A percentile compares a stretch with the other conserved stretches of the same genome.
Conservation (phyloP, 2,113 vertebrate species). For the Phaethornis superciliosus region DNA sequence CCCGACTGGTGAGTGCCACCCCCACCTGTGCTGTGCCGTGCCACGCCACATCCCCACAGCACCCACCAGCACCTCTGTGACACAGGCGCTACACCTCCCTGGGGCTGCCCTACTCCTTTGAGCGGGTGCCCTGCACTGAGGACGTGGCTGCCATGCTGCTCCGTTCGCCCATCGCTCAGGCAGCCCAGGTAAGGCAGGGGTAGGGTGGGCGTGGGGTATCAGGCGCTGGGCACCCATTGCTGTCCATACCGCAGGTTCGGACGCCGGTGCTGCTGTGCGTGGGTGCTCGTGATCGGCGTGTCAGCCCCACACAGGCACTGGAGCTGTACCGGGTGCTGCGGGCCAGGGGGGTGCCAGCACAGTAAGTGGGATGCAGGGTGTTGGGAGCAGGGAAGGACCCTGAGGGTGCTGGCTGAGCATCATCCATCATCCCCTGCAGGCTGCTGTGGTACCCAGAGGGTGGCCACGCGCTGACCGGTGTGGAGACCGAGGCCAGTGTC, state of each 20-base stretch:
- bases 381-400: neutral
- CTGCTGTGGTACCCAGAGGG: conserved; percentile 84
- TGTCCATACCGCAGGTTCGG: conserved; percentile 67
- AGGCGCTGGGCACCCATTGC: fast-evolving
- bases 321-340: conserved; percentile 84
- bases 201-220: fast-evolving
- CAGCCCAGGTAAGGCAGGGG: conserved; percentile 65
- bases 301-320: conserved; percentile 82
- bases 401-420: neutral
- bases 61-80: neutral
- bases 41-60: fast-evolving
- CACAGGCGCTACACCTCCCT: conserved; percentile 79
- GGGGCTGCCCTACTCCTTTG: conserved; percentile 79
- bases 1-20: conserved; percentile 80
- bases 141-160: conserved; percentile 80
- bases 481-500: conserved; percentile 76
- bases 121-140: conserved; percentile 75
- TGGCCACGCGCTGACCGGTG: conserved; percentile 77
- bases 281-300: conserved; percentile 79
- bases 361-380: conserved; percentile 49
- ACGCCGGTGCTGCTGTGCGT: conserved; percentile 80
- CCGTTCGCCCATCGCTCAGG: conserved; percentile 79
- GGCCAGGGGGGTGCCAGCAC: conserved; percentile 74
- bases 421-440: conserved; percentile 28
- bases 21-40: fast-evolving